Percentiles rank a stretch among this genome's conserved stretches.
phyloP scores from a whole-genome alignment of 1,140 invertebrate genomes.

The Trissolcus basalis region DNA sequence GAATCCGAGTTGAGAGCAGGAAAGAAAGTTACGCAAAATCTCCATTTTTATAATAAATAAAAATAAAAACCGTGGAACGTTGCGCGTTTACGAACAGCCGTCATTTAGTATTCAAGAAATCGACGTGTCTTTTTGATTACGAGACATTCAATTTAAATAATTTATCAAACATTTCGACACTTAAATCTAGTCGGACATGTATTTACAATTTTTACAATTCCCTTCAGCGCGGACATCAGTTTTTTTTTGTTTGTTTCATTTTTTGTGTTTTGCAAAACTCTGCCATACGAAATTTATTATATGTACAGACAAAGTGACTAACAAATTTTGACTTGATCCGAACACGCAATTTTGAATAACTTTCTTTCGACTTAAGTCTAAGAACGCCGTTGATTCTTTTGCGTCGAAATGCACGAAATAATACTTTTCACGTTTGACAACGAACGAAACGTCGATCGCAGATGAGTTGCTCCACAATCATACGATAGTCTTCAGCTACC shows the following conservation, averaged over 20 bases:
- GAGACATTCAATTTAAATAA: constrained; percentile 30
- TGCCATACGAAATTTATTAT: not conserved
- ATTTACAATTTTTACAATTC: constrained; percentile 53
- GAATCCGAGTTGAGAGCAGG: constrained; percentile 18
- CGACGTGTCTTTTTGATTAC: not conserved
- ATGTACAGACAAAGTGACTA: not conserved
- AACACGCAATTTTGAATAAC: constrained; percentile 39
- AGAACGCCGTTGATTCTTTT: constrained; percentile 11
- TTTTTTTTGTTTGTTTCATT: not conserved
- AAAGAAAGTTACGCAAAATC: constrained; percentile 57
- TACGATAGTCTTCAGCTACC: constrained; percentile 29
- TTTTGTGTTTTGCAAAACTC: not conserved
- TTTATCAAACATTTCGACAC: constrained; percentile 29
- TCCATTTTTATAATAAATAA: constrained; percentile 17
- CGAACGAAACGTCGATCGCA: constrained; percentile 22
- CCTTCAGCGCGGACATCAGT: no score
- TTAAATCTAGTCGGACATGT: constrained; percentile 38
- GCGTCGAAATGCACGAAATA: constrained; percentile 35
- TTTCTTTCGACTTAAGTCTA: constrained; percentile 45
- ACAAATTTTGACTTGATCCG: not conserved
- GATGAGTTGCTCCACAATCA: constrained; percentile 23
- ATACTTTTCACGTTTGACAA: constrained; percentile 47
- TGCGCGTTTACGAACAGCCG: not conserved
- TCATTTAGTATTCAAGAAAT: constrained; percentile 1
- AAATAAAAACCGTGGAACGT: not conserved